phyloP scores from a whole-genome alignment of 1,140 invertebrate genomes.

The Carcinoscorpius rotundicauda region DNA sequence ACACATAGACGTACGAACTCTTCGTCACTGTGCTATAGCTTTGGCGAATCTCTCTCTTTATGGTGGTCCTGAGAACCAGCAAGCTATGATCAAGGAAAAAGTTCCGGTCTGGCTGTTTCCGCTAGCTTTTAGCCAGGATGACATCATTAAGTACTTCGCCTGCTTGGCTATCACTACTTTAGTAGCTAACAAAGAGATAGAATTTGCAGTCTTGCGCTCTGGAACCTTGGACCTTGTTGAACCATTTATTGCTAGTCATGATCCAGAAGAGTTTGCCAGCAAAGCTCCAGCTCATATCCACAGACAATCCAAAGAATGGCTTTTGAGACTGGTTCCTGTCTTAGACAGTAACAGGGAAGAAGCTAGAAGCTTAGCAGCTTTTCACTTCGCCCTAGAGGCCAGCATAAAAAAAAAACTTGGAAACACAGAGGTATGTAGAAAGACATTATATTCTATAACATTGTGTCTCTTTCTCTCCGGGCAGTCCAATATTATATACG shows the following conservation, averaged over 20 bases:
- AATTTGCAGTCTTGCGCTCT: slow-evolving; percentile 87
- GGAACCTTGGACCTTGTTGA: slow-evolving; percentile 91
- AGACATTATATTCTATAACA: background rate
- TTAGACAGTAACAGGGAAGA: slow-evolving; percentile 92
- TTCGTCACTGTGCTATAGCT: slow-evolving; percentile 89
- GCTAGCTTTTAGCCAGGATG: slow-evolving; percentile 88
- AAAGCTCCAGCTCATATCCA: slow-evolving; percentile 78
- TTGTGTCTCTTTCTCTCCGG: too few species aligned
- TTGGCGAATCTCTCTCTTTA: slow-evolving; percentile 93
- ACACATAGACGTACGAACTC: slow-evolving; percentile 78
- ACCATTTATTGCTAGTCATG: slow-evolving; percentile 86
- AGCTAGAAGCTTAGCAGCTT: slow-evolving; percentile 89
- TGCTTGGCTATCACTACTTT: slow-evolving; percentile 93
- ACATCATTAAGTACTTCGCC: slow-evolving; percentile 96
- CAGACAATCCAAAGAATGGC: slow-evolving; percentile 92
- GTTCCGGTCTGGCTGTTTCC: slow-evolving; percentile 98
- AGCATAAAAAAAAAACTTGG: slow-evolving; percentile 94
- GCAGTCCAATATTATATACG: too few species aligned
- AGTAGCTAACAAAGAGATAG: slow-evolving; percentile 96
- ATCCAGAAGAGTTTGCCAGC: slow-evolving; percentile 87
- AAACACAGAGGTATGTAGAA: slow-evolving; percentile 53
- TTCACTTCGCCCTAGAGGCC: slow-evolving; percentile 99
- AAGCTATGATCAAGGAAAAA: slow-evolving; percentile 91
- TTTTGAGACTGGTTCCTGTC: slow-evolving; percentile 85
- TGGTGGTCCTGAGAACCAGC: slow-evolving; percentile 91